Conservation (phyloP, 2,113 vertebrate genomes). For the Heterotilapia buettikoferi region DNA sequence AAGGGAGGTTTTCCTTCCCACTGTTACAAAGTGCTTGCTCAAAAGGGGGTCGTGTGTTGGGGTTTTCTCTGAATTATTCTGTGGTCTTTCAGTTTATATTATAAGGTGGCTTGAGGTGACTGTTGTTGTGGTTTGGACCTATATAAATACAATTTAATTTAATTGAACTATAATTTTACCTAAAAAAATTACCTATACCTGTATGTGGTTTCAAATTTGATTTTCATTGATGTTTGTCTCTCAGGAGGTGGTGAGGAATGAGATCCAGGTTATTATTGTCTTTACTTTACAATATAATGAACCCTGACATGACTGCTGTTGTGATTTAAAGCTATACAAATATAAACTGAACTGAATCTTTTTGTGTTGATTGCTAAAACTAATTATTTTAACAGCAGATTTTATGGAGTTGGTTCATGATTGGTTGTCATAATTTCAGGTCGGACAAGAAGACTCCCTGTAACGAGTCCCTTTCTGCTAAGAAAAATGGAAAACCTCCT, state of each 20-base stretch:
- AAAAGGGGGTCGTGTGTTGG: neutral
- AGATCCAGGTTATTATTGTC: neutral
- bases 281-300: neutral
- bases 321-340: neutral
- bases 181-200: too few species aligned
- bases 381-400: neutral
- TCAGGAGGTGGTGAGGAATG: neutral
- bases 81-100: neutral
- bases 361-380: neutral
- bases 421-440: slow-evolving; percentile 23
- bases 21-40: neutral
- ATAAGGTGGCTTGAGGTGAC: neutral
- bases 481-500: slow-evolving; percentile 28
- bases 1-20: neutral
- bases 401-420: neutral
- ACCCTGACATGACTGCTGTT: neutral
- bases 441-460: slow-evolving; percentile 32
- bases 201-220: neutral
- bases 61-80: neutral
- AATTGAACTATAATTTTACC: neutral
- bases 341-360: neutral
- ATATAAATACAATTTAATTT: neutral
- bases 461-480: neutral
- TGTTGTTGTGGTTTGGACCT: neutral
- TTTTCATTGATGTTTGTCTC: neutral